Percentiles rank a stretch among this genome's conserved stretches.
Conservation (phyloP, 23 tunicate species). For the Diplosoma virens region DNA sequence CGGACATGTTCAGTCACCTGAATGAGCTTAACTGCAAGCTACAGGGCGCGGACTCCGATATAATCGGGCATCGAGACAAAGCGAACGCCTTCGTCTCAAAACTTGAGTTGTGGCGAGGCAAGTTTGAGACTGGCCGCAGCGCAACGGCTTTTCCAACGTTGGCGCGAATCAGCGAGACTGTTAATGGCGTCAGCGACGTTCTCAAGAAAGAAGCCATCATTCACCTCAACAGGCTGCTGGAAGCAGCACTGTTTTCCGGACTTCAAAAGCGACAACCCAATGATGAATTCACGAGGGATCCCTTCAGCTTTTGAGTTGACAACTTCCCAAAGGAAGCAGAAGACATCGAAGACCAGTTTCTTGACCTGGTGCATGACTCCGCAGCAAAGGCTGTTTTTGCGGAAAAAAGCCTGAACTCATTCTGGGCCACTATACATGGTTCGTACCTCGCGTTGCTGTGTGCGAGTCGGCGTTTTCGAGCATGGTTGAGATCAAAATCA, state of each 20-base stretch:
- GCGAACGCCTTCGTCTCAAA: conserved; percentile 13
- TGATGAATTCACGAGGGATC: conserved; percentile 3
- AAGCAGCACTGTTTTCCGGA: conserved; percentile 8
- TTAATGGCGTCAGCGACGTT: conserved; percentile 4
- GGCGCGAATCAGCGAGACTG: conserved; percentile 10
- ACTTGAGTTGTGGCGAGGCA: conserved; percentile 12
- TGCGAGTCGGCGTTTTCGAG: too few species aligned
- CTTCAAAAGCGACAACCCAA: conserved; percentile 22
- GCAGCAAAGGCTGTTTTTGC: conserved; percentile 14
- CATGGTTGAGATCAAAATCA: too few species aligned
- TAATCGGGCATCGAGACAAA: conserved; percentile 10
- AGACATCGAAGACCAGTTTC: conserved; percentile 15
- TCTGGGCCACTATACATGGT: conserved; percentile 12
- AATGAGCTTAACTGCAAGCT: conserved; percentile 16
- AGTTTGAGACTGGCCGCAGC: conserved; percentile 13
- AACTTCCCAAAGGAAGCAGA: conserved; percentile 7
- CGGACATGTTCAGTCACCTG: conserved; percentile 12
- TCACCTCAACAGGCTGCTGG: conserved; percentile 15
- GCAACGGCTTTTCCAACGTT: conserved; percentile 13
- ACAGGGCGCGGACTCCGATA: conserved; percentile 13
- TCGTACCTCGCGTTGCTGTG: conserved; percentile 13
- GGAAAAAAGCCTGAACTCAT: conserved; percentile 2
- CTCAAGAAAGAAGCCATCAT: background rate
- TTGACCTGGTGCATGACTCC: conserved; percentile 21
- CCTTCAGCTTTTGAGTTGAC: conserved; percentile 7